phyloP scores from a whole-genome alignment of 2,113 vertebrate genomes.

The Aptenodytes forsteri region DNA sequence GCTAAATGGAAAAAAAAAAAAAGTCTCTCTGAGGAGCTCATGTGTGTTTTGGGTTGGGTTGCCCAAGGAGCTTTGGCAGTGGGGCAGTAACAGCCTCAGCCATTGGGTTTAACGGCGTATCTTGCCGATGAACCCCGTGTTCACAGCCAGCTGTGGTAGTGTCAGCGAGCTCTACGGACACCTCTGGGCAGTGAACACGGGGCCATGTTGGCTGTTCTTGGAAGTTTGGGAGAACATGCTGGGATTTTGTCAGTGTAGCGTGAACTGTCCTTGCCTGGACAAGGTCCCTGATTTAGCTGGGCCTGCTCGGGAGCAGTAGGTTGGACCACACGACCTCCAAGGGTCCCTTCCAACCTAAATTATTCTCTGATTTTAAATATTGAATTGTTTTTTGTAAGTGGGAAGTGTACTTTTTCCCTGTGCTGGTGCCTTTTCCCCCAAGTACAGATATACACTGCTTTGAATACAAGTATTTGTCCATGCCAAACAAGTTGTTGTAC shows the following conservation, averaged over 20 bases:
- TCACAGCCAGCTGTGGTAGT: not conserved
- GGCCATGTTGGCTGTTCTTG: rapidly evolving
- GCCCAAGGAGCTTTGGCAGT: not conserved
- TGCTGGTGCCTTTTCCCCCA: not conserved
- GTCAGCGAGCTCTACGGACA: rapidly evolving
- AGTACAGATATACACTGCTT: not conserved
- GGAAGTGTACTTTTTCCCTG: not conserved
- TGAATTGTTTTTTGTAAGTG: not conserved
- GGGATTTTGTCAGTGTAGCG: not conserved
- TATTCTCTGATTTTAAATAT: not conserved
- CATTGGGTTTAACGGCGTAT: rapidly evolving
- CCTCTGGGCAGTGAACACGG: no score
- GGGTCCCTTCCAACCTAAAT: not conserved
- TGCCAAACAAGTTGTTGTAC: not conserved
- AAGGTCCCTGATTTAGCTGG: not conserved
- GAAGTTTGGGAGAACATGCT: no score
- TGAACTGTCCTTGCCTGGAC: not conserved
- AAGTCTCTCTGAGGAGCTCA: not conserved
- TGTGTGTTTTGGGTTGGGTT: not conserved
- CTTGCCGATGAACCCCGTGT: rapidly evolving
- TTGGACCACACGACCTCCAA: not conserved
- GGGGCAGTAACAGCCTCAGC: no score
- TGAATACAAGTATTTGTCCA: not conserved
- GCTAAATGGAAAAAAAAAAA: not conserved
- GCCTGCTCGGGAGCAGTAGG: not conserved